Evolutionary conservation across 2,888 invertebrate species (phyloP), one percentile per base, ranked within the genome.

Genomic region (Lutraria lutraria): DNA sequence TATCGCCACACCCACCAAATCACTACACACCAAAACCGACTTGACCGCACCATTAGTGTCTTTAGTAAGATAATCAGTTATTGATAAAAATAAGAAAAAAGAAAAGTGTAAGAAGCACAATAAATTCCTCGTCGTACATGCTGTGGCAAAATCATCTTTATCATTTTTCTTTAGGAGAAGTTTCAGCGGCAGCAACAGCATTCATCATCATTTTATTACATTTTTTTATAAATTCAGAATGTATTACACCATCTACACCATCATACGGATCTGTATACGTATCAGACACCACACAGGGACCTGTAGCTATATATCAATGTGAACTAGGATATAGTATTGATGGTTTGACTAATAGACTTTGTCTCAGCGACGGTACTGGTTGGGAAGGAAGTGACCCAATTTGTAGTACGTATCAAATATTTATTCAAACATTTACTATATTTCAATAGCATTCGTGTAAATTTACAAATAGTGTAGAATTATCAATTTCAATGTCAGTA

Each of bases 341-440:
- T n/a, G 89, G 89, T 21, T 79, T 72, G 2, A 68, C 79, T 12
- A 56, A 43, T 31, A 82, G 89, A n/a, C 34, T 80, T 29, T 89
- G 89, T 81, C 86, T 72, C 43, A 52, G n/a, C 15, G 83, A 86
- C 76, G 89, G 89, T 52, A 60, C 79, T 19, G 82, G 89, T 13
- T 89, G 89, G 89, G 60, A 81, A 34, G 86, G 86, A 29, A 53
- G 60, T 63, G 83, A 86, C 43, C 89, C 89, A 10, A 53, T 29
- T 53, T 89, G 89, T 80, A 86, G 89, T 89, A 86, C 53, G 87
- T 83, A 34, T 34, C 2, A 43, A 8, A 31, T 25, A n/a, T 29
- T 72, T 19, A 19, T 6, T 31, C 1, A 25, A 25, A 72, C 4
- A 72, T 31, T 72, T 29, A 72, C 72, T 15, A 13, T 21, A 21